Base-by-base conservation (phyloP, 2,113 vertebrate genomes). In the Machaerirhynchus nigripectus region DNA sequence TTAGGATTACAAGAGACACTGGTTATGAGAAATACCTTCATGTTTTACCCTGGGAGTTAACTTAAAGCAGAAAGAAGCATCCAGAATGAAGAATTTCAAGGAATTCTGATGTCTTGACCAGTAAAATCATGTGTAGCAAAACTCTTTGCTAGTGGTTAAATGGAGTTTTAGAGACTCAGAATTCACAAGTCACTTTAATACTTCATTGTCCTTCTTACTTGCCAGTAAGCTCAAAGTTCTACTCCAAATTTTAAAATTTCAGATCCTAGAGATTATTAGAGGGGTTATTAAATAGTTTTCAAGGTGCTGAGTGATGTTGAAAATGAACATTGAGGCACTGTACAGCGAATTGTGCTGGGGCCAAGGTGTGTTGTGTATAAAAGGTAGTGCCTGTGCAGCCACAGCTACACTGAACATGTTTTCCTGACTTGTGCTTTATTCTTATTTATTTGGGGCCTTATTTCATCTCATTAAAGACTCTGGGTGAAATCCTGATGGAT, bases 351-450 rank as follows among this genome's bases (percentile, higher is more conserved):
- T 46, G 57, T 52, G 2, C 30, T 55, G 27, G 5, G 13, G 5
- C 28, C 18, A 16, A 47, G 6, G 13, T 31, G 2, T 46, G 2
- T 11, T 40, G 9, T 28, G 4, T 28, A 23, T 23, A 33, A 52
- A 82, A 40, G 2, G 3, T 6, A 4, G 39, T 4, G 5, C 6
- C 3, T 8, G 15, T 12, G 11, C 1, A 7, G 33, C 47, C 35
- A 42, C 2, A 89, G 16, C 11, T 19, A 19, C 13, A 15, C 5
- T 35, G 30, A 74, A 5, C 1, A 0, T 8, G 4, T 31, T 84
- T 77, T 46, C 11, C 19, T 53, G n/a, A 13, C 30, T 68, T 59
- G 10, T 23, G 10, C 20, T 74, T 89, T 64, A 27, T 67, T 78
- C 5, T 33, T 67, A 19, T 39, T 84, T 46, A 15, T 44, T 67